Percentiles rank a stretch among this genome's conserved stretches.
Evolutionary conservation across 2,113 vertebrate species (phyloP).

Genomic region (Neomonachus schauinslandi): DNA sequence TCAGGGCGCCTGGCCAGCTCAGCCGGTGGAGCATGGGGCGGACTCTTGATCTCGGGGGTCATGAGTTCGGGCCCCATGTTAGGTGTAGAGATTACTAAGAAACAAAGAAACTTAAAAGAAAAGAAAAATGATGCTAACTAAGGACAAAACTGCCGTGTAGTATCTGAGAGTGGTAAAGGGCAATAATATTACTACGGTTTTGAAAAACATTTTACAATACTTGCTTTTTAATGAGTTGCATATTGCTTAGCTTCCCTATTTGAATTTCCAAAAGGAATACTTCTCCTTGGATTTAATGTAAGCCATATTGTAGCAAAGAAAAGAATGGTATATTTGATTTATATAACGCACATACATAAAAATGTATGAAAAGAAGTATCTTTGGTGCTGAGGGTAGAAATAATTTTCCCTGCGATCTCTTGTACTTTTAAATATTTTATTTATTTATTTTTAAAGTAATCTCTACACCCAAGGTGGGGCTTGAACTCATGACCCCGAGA

Average conservation of each 20-base stretch:
- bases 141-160: neutral
- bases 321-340: constrained; percentile 45
- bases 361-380: constrained; percentile 40
- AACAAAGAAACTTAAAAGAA: neutral
- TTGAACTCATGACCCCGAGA: neutral
- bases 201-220: constrained; percentile 19
- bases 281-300: constrained; percentile 44
- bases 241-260: constrained; percentile 35
- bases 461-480: neutral
- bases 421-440: constrained; percentile 12
- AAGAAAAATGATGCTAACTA: neutral
- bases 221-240: constrained; percentile 32
- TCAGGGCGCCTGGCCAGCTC: neutral
- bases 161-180: neutral
- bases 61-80: neutral
- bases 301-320: neutral
- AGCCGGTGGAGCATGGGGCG: neutral
- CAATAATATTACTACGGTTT: neutral
- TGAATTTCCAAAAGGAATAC: constrained; percentile 52
- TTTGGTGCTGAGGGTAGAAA: constrained; percentile 55
- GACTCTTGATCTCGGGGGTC: neutral
- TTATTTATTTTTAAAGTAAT: neutral
- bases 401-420: constrained; percentile 14
- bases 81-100: neutral
- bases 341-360: neutral